Conservation (phyloP, 2,113 vertebrate species). For the Sinosuthora webbiana region DNA sequence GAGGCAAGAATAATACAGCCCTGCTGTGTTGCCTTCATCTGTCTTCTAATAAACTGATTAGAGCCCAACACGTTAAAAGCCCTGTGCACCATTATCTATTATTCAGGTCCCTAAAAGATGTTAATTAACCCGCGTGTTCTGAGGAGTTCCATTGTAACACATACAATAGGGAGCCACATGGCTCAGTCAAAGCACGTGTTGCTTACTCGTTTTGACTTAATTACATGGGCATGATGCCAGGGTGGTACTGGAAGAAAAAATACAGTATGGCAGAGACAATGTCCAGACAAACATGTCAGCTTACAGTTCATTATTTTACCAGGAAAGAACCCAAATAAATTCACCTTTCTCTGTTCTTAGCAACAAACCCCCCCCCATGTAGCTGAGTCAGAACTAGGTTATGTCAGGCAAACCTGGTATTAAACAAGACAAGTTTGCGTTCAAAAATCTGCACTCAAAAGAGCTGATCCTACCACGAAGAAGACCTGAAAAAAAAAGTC, state of each 20-base stretch:
- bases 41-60: conserved; percentile 81
- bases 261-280: neutral
- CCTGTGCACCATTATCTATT: conserved; percentile 61
- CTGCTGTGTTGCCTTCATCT: conserved; percentile 61
- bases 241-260: neutral
- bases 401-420: neutral
- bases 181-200: conserved; percentile 15
- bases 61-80: conserved; percentile 61
- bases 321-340: neutral
- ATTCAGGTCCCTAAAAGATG: conserved; percentile 69
- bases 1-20: conserved; percentile 58
- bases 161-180: conserved; percentile 34
- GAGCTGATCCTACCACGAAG: neutral
- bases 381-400: neutral
- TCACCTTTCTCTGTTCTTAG: neutral
- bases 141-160: conserved; percentile 37
- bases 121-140: conserved; percentile 66
- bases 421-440: neutral
- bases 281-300: neutral
- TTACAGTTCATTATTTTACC: neutral
- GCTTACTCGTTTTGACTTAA: conserved; percentile 48
- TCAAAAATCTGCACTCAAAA: neutral
- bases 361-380: neutral
- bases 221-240: conserved; percentile 23
- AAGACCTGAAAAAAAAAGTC: neutral